Base-by-base conservation (phyloP, 2,888 invertebrate genomes). In the Elmis aenea region DNA sequence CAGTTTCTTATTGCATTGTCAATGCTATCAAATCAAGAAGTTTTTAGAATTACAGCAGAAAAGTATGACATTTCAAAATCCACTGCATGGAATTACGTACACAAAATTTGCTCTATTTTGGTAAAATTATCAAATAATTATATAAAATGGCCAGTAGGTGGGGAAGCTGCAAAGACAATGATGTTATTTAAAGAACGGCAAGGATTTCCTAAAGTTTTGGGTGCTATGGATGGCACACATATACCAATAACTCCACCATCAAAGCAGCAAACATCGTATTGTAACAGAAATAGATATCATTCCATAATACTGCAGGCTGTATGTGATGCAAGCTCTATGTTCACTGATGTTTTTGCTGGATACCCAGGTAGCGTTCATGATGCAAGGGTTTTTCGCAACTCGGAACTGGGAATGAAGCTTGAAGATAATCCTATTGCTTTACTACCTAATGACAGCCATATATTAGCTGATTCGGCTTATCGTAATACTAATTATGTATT, bases 401-500 rank as follows among this genome's bases (percentile, higher is more conserved):
- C 33, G 2, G 13, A 25, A 3, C 20, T 33, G n/a, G 20, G 33
- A 5, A 33, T 2, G 8, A 33, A 33, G 13, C 4, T 23, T 25
- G n/a, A 11, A 4, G 21, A 33, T 11, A 26, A 33, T 11, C 11
- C 33, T 5, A 20, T 4, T 3, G 25, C 2, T n/a, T 13, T 33
- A 10, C 26, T 33, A 11, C 20, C 33, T 9, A 11, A 26, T 8
- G 9, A 26, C 11, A 18, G 18, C 3, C 26, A 33, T 13, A 33
- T 33, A 8, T 26, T 33, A 20, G 33, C 18, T n/a, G 26, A 33
- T 26, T 33, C 26, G 8, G 33, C 33, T 9, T 5, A 18, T 33
- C 9, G 8, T n/a, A 34, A 34, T 20, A 34, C 22, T 13, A 33
- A 35, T 13, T n/a, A 30, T 20, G 13, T 42, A 9, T 16, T 40